These are phyloP conservation scores for Champsocephalus esox DNA, from an alignment of 2,797 vertebrate species.

Conservation along the genomic window DNA sequence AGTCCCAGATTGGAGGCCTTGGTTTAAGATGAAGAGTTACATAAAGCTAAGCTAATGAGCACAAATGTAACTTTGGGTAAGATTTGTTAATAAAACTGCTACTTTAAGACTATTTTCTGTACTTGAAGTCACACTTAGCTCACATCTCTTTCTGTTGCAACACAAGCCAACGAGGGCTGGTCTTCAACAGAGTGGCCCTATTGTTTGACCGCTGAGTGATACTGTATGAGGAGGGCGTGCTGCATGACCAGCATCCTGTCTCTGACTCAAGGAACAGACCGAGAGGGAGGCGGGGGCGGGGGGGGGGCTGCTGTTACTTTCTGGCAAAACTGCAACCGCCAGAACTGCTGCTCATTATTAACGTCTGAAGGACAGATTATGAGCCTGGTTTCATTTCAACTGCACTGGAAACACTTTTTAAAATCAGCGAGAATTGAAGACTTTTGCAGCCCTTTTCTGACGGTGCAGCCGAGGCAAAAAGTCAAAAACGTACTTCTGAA, in stretches of 20 bases:
- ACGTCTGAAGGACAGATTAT: slow-evolving; percentile 26
- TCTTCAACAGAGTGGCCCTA: slow-evolving; percentile 47
- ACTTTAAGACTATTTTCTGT: not conserved
- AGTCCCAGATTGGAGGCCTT: not conserved
- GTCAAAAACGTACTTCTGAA: slow-evolving; percentile 59
- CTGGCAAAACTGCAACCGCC: slow-evolving; percentile 12
- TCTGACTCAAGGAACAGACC: slow-evolving; percentile 43
- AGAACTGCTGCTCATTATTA: slow-evolving; percentile 28
- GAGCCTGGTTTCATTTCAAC: slow-evolving; percentile 27
- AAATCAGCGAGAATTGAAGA: slow-evolving; percentile 22
- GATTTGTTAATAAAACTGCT: not conserved
- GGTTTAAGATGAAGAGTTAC: not conserved
- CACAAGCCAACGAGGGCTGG: not conserved
- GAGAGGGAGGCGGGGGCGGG: not conserved
- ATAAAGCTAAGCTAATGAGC: not conserved
- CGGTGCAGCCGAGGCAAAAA: slow-evolving; percentile 21
- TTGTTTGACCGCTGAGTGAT: slow-evolving; percentile 55
- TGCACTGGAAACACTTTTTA: slow-evolving; percentile 26
- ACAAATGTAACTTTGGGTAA: not conserved
- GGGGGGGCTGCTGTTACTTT: slow-evolving; percentile 16
- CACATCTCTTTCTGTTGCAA: slow-evolving; percentile 12
- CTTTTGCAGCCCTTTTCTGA: slow-evolving; percentile 5
- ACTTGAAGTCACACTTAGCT: slow-evolving; percentile 1
- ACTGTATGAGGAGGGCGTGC: slow-evolving; percentile 48
- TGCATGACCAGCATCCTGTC: slow-evolving; percentile 62